Conservation (phyloP, 2,888 invertebrate genomes). For the Chalcis sispes region DNA sequence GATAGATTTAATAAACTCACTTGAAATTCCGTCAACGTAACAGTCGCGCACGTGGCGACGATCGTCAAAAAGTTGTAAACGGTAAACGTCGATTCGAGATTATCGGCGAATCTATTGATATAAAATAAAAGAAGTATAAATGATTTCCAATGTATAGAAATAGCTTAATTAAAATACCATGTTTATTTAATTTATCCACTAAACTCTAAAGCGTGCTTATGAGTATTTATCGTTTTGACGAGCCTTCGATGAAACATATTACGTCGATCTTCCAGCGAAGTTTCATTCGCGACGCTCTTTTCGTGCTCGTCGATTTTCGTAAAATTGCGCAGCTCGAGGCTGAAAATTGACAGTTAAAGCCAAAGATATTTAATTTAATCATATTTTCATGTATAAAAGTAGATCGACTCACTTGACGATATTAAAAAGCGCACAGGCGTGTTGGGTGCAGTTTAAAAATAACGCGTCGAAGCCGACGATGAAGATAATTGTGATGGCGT, state of each 20-base stretch:
- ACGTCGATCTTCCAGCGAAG: neutral
- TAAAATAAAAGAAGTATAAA: neutral
- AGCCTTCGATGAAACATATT: neutral
- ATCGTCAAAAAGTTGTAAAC: conserved; percentile 16
- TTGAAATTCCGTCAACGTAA: conserved; percentile 34
- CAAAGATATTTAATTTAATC: too few relatives aligned
- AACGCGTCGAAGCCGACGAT: conserved; percentile 20
- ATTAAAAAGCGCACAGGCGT: conserved; percentile 26
- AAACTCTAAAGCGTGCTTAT: conserved; percentile 44
- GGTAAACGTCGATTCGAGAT: conserved; percentile 17
- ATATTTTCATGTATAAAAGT: too few relatives aligned
- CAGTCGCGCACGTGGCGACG: neutral
- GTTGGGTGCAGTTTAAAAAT: conserved; percentile 1
- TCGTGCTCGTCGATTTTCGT: too few relatives aligned
- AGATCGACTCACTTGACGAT: conserved; percentile 18
- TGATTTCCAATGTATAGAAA: neutral
- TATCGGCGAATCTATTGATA: conserved; percentile 23
- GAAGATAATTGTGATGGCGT: neutral
- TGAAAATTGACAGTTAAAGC: too few relatives aligned
- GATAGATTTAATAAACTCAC: too few relatives aligned
- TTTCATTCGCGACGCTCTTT: too few relatives aligned
- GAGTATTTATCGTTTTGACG: neutral
- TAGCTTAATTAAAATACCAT: conserved; percentile 7
- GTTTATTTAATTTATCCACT: conserved; percentile 8
- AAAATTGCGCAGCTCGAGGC: neutral